Base-by-base conservation (phyloP, 1,140 invertebrate species). In the Cydia splendana region DNA sequence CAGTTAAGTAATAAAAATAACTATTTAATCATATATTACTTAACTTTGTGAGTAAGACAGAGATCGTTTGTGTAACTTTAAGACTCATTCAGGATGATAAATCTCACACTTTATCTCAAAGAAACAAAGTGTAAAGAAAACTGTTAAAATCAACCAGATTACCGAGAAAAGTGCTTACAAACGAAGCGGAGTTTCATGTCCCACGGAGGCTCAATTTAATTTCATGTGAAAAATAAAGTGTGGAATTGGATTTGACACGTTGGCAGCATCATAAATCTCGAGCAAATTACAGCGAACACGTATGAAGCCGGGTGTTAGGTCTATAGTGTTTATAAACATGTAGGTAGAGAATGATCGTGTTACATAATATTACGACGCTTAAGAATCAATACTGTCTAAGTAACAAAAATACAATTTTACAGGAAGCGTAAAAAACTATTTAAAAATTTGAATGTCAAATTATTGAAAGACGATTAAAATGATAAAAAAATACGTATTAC, bases 161-260 rank as follows among this genome's bases (percentile, higher is more conserved):
- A 62, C 24, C 57, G 57, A 62, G 51, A 24, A 62, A 20, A 24
- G 18, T 20, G 18, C 57, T 62, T n/a, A 62, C 57, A 62, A 62
- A 24, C 57, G 57, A 62, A 71, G 15, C 18, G 4, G 13, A 42
- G 38, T 71, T 71, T 71, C 38, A 42, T 71, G 45, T 71, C 18
- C 65, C 28, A 13, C 30, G 65, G 28, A n/a, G 65, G n/a, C 15
- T 45, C 45, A 71, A 71, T 71, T 45, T 42, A 71, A 71, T 71
- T 71, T 45, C 34, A 13, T 42, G 67, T 71, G 67, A 71, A 71
- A 71, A 71, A 71, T 71, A 71, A 71, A 71, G 67, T 45, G 67
- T 71, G 4, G 38, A 45, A 71, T 20, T 71, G 20, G 34, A 42
- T 13, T 34, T 42, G 34, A 71, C 67, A 15, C 30, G 28, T 18